Evolutionary conservation across 37 sponge, comb jelly and placozoan species (phyloP), one percentile per base, ranked within the genome.

Genomic region (Theonella swinhoei): DNA sequence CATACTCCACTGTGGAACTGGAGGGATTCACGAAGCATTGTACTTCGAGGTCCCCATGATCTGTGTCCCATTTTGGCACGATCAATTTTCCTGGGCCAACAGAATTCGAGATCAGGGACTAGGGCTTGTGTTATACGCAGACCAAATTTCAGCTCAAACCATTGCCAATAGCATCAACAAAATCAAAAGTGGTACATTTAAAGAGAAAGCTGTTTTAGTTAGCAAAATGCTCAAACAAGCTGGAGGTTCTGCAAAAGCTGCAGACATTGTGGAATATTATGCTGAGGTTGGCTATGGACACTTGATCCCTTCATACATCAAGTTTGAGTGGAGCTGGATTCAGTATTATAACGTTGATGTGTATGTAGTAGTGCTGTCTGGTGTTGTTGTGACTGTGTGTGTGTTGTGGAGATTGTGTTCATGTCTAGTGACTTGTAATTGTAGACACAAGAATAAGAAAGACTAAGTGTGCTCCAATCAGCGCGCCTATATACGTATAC

Each of bases 311-410:
- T 77, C 75, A 24, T 87, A 66, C 47, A 62, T 61, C 61, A 91
- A 83, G 84, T 83, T 87, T 63, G n/a, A 79, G 19, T 91, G 91
- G 91, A 91, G 63, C 61, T 82, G 81, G 76, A 40, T 91, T 23
- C 83, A 86, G 71, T 87, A 79, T 62, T 83, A 91, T 88, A 91
- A 91, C 74, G 73, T 74, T n/a, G 91, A 91, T 79, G 91, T 91
- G 68, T 66, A 82, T 39, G 35, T 34, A 4, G 47, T 80, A 5
- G 0, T 85, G 39, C 35, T 42, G 3, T 31, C 22, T 1, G 1
- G 54, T 11, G 17, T 59, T 4, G 22, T 31, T 4, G 9, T 76
- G 23, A 32, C 19, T 25, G 4, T 74, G 30, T 74, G 25, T 14
- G 25, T n/a, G n/a, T n/a, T n/a, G n/a, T n/a, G n/a, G n/a, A n/a